phyloP scores from a whole-genome alignment of 2,888 invertebrate genomes.

The Melinaea menophilus region DNA sequence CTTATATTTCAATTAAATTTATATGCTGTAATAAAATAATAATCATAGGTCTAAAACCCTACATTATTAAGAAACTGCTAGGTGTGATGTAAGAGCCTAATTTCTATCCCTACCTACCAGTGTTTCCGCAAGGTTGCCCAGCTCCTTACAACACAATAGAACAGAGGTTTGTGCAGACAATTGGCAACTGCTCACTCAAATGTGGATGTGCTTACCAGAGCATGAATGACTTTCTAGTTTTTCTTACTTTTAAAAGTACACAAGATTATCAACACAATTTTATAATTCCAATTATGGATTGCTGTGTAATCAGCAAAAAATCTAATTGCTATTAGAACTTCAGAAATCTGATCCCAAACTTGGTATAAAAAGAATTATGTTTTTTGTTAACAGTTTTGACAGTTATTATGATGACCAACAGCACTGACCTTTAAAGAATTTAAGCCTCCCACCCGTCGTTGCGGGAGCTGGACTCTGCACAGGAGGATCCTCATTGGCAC shows the following conservation, averaged over 20 bases:
- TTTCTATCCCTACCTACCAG: constrained; percentile 21
- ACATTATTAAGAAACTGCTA: too few relatives aligned
- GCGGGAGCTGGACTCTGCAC: constrained; percentile 64
- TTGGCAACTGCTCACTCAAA: constrained; percentile 61
- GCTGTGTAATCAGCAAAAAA: background rate
- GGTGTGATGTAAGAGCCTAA: constrained; percentile 6
- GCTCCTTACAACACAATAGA: constrained; percentile 67
- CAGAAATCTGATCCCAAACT: too few relatives aligned
- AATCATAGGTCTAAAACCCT: too few relatives aligned
- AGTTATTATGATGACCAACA: constrained; percentile 14
- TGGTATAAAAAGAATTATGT: too few relatives aligned
- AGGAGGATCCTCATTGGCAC: constrained; percentile 68
- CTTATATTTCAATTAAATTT: too few relatives aligned
- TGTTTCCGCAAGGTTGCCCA: constrained; percentile 59
- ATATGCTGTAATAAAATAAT: too few relatives aligned
- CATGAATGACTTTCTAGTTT: constrained; percentile 76
- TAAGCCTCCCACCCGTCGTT: constrained; percentile 84
- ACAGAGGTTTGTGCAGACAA: constrained; percentile 64
- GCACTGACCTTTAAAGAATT: constrained; percentile 86
- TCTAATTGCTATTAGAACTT: too few relatives aligned
- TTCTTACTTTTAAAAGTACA: constrained; percentile 36
- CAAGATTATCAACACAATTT: background rate
- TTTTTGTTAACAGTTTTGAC: too few relatives aligned
- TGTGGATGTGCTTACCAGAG: constrained; percentile 72
- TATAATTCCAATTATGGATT: background rate